Evolutionary conservation across 2,113 vertebrate genomes (phyloP).

Genomic region (Scalopus aquaticus): DNA sequence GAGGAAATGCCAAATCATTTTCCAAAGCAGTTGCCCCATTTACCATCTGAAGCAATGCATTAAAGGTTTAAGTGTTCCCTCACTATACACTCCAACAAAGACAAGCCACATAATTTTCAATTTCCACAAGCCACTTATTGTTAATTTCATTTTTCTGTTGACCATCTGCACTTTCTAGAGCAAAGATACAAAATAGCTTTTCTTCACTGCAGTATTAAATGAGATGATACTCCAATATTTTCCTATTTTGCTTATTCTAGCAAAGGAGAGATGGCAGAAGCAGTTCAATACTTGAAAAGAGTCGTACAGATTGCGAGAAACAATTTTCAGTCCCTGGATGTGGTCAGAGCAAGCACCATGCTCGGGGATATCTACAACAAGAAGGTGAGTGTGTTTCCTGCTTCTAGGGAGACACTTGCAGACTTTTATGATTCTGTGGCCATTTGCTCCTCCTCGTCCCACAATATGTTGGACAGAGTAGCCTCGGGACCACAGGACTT

Average conservation of each 20-base stretch:
- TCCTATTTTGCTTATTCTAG: constrained; percentile 78
- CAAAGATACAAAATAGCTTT: not conserved
- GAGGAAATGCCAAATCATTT: not conserved
- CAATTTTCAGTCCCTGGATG: constrained; percentile 73
- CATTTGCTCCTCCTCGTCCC: not conserved
- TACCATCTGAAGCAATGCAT: not conserved
- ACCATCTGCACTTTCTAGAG: not conserved
- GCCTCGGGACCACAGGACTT: too few species aligned
- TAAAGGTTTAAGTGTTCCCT: not conserved
- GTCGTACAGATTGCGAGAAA: constrained; percentile 82
- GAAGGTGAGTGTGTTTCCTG: constrained; percentile 81
- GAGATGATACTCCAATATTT: not conserved
- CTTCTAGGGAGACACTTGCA: not conserved
- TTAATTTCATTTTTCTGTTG: constrained; percentile 3
- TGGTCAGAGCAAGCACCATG: constrained; percentile 82
- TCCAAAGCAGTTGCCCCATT: not conserved
- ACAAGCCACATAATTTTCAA: not conserved
- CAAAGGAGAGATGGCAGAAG: constrained; percentile 81
- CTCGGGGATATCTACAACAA: constrained; percentile 86
- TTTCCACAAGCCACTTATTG: not conserved
- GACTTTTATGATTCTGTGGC: not conserved
- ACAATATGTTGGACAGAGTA: not conserved
- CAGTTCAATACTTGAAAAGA: constrained; percentile 79
- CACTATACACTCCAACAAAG: not conserved
- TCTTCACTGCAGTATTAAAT: not conserved